phyloP scores from a whole-genome alignment of 2,797 vertebrate species.

The Leuciscus waleckii region DNA sequence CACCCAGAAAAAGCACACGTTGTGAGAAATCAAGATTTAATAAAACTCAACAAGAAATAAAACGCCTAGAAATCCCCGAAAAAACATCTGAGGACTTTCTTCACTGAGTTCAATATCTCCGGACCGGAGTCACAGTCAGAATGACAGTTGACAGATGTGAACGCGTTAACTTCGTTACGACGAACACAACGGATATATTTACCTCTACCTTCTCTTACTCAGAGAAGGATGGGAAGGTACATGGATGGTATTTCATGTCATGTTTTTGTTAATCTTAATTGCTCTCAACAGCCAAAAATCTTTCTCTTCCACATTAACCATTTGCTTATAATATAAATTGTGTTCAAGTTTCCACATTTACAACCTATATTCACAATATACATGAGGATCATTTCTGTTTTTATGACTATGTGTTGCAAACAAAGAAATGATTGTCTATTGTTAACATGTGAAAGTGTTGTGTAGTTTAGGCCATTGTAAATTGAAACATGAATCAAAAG shows the following conservation, averaged over 20 bases:
- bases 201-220: no score
- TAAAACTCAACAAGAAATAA: not conserved
- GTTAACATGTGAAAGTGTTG: no score
- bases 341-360: not conserved
- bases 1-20: not conserved
- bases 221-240: no score
- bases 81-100: not conserved
- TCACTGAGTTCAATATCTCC: not conserved
- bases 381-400: not conserved
- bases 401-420: not conserved
- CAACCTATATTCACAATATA: not conserved
- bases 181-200: no score
- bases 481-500: not conserved
- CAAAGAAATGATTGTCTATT: not conserved
- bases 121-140: no score
- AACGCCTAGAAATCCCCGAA: not conserved
- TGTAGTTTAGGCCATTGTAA: not conserved
- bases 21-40: not conserved
- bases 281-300: not conserved
- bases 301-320: not conserved
- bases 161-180: no score
- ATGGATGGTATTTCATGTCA: not conserved
- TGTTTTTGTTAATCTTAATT: not conserved
- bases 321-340: not conserved
- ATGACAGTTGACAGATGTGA: no score